Evolutionary conservation across 2,888 invertebrate genomes (phyloP).

Genomic region (Hymenopus coronatus): DNA sequence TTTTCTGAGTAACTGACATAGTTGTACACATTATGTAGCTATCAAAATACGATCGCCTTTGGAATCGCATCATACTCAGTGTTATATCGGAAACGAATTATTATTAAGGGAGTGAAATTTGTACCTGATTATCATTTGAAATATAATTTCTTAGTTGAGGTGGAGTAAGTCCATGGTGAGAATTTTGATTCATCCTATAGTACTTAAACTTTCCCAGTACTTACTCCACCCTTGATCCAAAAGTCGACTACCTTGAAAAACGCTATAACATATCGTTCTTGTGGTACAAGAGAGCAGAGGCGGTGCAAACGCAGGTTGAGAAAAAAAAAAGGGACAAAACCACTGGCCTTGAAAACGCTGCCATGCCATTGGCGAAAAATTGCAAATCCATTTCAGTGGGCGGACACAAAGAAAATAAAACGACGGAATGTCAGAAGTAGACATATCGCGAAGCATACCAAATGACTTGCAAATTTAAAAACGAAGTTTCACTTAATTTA

Average conservation of each 20-base stretch:
- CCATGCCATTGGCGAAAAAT: not conserved
- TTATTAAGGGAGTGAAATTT: no score
- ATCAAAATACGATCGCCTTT: no score
- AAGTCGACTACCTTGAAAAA: not conserved
- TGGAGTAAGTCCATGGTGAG: not conserved
- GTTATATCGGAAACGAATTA: no score
- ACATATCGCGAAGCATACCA: not conserved
- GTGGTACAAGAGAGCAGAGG: not conserved
- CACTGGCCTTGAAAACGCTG: not conserved
- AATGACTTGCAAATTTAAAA: not conserved
- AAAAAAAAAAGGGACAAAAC: not conserved
- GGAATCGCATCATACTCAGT: no score
- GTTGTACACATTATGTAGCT: no score
- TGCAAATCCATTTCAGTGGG: not conserved
- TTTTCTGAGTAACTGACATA: no score
- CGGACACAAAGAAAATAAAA: not conserved
- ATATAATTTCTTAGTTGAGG: no score
- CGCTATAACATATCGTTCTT: not conserved
- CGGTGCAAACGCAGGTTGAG: not conserved
- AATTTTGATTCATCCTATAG: not conserved
- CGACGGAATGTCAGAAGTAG: not conserved
- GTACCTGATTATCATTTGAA: no score
- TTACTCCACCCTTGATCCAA: not conserved
- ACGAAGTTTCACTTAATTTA: no score
- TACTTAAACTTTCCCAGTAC: not conserved